A percentile compares a stretch with the other conserved stretches of the same genome.
Evolutionary conservation across 2,113 vertebrate genomes (phyloP).

Genomic region (Pongo abelii): DNA sequence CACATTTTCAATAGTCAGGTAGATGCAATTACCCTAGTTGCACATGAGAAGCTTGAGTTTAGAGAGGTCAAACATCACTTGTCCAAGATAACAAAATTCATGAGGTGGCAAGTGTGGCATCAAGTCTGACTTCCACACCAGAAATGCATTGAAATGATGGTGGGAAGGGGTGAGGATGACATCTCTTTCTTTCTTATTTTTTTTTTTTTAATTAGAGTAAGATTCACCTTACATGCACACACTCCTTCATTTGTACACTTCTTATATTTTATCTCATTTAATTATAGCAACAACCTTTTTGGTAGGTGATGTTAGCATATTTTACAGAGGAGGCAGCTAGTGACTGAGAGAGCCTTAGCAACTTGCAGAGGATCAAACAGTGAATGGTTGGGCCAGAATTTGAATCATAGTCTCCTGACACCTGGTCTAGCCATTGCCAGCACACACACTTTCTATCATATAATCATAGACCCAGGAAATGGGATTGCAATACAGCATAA

Average conservation of each 20-base stretch:
- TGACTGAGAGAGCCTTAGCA: neutral
- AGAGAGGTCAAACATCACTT: neutral
- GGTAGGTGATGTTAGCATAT: accelerated
- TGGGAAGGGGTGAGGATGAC: neutral
- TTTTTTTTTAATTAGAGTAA: neutral
- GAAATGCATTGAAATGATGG: neutral
- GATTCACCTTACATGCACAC: neutral
- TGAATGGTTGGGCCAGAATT: neutral
- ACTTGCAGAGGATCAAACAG: neutral
- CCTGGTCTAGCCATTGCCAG: accelerated
- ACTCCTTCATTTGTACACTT: neutral
- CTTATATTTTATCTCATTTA: neutral
- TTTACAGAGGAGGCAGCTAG: neutral
- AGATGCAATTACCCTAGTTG: accelerated
- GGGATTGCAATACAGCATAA: neutral
- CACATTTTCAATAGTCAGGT: neutral
- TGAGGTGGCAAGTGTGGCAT: no score
- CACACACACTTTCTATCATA: accelerated
- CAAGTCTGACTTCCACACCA: neutral
- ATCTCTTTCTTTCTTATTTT: neutral
- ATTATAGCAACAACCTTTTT: accelerated
- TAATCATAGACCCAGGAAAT: neutral
- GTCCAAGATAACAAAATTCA: neutral
- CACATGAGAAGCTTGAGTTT: accelerated
- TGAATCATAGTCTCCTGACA: neutral